Evolutionary conservation across 2,113 vertebrate species (phyloP), one percentile per base, ranked within the genome.

Genomic region (Trichechus manatus): DNA sequence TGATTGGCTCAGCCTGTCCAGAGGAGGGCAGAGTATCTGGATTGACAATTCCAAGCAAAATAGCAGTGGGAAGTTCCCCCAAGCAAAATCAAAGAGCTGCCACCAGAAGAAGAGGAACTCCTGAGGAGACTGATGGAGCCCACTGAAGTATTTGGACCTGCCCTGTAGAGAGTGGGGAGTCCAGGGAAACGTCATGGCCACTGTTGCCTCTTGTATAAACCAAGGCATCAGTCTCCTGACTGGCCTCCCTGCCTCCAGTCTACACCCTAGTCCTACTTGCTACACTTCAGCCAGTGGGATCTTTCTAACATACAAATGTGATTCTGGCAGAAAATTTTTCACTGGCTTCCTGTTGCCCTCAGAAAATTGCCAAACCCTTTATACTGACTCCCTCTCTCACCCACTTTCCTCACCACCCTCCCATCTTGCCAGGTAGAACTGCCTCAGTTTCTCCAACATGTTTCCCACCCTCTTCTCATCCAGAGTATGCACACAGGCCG

Each of bases 301-400:
- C n/a, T 23, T 39, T 36, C 66, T 1, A 15, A 61, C 6, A n/a
- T n/a, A 25, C 11, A 3, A 3, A 27, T 0, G 59, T 2, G 3
- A 6, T 10, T 17, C 29, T 8, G 66, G 25, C 4, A 3, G 15
- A 36, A 31, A 78, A 19, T 17, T 9, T 47, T 31, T 39, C 14
- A 9, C 1, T 25, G 72, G n/a, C 31, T 95, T 44, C 63, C 79
- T 74, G 84, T 19, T 42, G 31, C 42, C 50, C 39, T 80, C 44
- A 20, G 50, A 50, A 64, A 75, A 53, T 7, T n/a, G 36, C 59
- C 44, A 63, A 70, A 15, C 27, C 27, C 83, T 78, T 44, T 36
- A 78, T 5, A n/a, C 19, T 9, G 53, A 6, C 70, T 42, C 6
- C 59, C 63, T 68, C 25, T 61, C 29, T 11, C 9, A 72, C 53